Evolutionary conservation across 2,113 vertebrate species (phyloP), one percentile per base, ranked within the genome.

Genomic region (Sorex fumeus): DNA sequence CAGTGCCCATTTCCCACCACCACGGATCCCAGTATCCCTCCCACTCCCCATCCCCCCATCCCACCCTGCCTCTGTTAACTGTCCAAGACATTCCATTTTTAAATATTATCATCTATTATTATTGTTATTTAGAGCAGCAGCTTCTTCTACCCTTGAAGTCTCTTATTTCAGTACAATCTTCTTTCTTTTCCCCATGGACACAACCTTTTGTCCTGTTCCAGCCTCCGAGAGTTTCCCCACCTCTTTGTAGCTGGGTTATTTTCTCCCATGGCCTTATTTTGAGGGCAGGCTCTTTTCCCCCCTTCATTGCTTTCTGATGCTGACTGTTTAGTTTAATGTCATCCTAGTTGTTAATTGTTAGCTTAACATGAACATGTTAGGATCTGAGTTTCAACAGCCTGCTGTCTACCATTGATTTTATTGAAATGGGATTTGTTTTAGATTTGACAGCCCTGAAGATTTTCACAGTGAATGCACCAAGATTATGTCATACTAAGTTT

Each of bases 351-450:
- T 40, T 74, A 27, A 32, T 75, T 4, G 78, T 40, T 79, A 45
- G 53, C 28, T 47, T 40, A 62, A 28, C 28, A 30, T 5, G 66
- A n/a, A 30, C 13, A 28, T 9, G 45, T 60, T 75, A 64, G 23
- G 36, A 71, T 40, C 25, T 21, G 0, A 25, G 36, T 83, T 69
- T 43, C 27, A 66, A 70, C 9, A 45, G 30, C 64, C 50, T 80
- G 21, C 50, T 45, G 40, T 36, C 60, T 79, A 16, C 57, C 47
- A 79, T 85, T 87, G 32, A 50, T 94, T 75, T 89, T 70, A 84
- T 64, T 32, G 34, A 67, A 80, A 81, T 72, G 50, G 4, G 36
- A 66, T 62, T 88, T 91, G 6, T 32, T 85, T 87, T 53, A 43
- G 80, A 50, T 21, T 23, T 66, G 67, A 45, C 34, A 40, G 23